phyloP scores from a whole-genome alignment of 2,113 vertebrate genomes.

The Mus pahari region DNA sequence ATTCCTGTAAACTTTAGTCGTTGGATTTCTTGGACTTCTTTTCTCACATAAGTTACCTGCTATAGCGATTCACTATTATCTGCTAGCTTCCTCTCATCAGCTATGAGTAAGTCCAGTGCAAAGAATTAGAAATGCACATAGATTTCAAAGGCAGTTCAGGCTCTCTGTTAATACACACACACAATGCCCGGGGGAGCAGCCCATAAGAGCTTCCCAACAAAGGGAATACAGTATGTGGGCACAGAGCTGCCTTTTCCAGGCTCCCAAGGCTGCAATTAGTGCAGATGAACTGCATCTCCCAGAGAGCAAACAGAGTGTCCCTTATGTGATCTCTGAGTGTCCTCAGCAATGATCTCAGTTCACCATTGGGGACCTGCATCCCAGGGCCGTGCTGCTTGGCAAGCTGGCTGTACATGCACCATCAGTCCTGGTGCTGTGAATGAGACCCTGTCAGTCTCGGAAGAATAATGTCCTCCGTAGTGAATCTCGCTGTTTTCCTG shows the following conservation, averaged over 20 bases:
- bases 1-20: background rate
- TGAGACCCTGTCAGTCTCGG: conserved; percentile 76
- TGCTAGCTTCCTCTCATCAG: conserved; percentile 60
- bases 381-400: conserved; percentile 77
- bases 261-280: conserved; percentile 74
- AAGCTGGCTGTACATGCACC: conserved; percentile 70
- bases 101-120: conserved; percentile 61
- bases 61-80: conserved; percentile 74
- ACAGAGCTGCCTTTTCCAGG: conserved; percentile 80
- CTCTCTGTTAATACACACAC: conserved; percentile 63
- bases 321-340: conserved; percentile 80
- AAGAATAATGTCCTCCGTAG: conserved; percentile 80
- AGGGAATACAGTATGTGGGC: conserved; percentile 81
- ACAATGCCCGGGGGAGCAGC: conserved; percentile 68
- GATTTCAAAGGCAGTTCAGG: conserved; percentile 74
- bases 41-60: conserved; percentile 71
- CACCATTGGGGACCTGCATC: conserved; percentile 75
- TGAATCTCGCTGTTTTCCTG: conserved; percentile 81
- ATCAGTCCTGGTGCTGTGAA: conserved; percentile 80
- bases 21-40: conserved; percentile 53
- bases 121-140: conserved; percentile 76
- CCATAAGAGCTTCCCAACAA: conserved; percentile 80
- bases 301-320: conserved; percentile 81
- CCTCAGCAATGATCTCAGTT: conserved; percentile 79
- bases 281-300: conserved; percentile 81